Conservation (phyloP, 2,113 vertebrate genomes). For the Rallus limicola region DNA sequence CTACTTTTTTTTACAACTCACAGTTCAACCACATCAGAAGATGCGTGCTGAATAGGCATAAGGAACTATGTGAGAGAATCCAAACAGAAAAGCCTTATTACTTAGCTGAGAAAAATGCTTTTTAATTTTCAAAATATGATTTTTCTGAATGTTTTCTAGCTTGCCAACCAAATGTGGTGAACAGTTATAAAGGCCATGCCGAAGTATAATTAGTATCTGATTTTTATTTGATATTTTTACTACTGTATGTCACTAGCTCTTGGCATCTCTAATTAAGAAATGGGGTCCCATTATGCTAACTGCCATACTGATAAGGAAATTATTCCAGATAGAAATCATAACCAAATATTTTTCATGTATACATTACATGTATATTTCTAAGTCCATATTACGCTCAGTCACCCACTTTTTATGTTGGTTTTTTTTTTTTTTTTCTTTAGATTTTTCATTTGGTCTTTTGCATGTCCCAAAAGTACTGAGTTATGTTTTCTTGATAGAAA, state of each 20-base stretch:
- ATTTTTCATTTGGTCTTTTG: background rate
- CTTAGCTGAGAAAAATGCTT: background rate
- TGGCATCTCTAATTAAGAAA: background rate
- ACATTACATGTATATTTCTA: background rate
- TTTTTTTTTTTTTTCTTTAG: background rate
- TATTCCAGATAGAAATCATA: background rate
- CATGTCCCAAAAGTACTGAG: background rate
- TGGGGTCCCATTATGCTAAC: background rate
- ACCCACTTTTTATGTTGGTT: background rate
- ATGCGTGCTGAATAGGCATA: background rate
- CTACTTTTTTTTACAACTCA: background rate
- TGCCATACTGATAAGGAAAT: background rate
- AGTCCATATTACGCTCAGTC: rapidly evolving
- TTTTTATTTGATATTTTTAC: background rate
- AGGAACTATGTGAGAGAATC: background rate
- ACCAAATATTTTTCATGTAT: background rate
- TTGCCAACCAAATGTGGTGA: background rate
- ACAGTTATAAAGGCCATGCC: background rate
- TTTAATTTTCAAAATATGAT: background rate
- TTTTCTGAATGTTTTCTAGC: background rate
- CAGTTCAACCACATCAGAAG: background rate
- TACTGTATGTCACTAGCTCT: background rate
- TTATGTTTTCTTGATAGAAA: slow-evolving; percentile 8
- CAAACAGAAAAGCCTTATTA: background rate
- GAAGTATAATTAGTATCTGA: background rate